Base-by-base conservation (phyloP, 1,140 invertebrate species). In the silkworm (Bombyx mori) region DNA sequence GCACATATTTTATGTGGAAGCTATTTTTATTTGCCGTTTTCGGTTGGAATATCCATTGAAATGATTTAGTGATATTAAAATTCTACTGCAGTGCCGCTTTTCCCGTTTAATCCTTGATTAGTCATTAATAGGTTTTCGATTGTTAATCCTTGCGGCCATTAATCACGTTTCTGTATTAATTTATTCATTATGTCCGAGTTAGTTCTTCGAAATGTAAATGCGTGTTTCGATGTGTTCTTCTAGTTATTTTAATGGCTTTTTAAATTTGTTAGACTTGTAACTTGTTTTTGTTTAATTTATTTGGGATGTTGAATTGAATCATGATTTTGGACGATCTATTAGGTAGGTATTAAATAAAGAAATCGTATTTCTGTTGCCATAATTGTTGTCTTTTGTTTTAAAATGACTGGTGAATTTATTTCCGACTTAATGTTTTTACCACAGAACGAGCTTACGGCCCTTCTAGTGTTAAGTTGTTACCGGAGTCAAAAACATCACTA, bases 1-100 rank as follows among this genome's bases (percentile, higher is more conserved):
- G 66, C 62, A 62, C 58, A 64, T 65, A 54, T 61, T 69, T 71
- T 78, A 80, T 79, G 67, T 69, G 77, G 68, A 82, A 66, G 63
- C 74, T 72, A 71, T 60, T 56, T 52, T 75, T 70, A 75, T 78
- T 79, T 71, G 71, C 61, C 68, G 58, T 53, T 58, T 63, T 57
- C 77, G 74, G 69, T 59, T 58, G 73, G 79, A 81, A 83, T 65
- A 66, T 62, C 60, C 62, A 59, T 68, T 66, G 57, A 58, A 55
- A 77, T 83, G 75, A 79, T 78, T 80, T 76, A 75, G 50, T 61
- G 66, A 68, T 69, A 81, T 81, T 81, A 78, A 77, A 74, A 77
- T 81, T 73, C 61, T 48, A 71, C 62, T 56, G 35, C 54, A 62
- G 63, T 57, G 66, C 56, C 61, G 59, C 50, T 35, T 51, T 69